Percentiles rank a stretch among this genome's conserved stretches.
phyloP scores from a whole-genome alignment of 2,888 invertebrate species.

The Chydorus sphaericus region DNA sequence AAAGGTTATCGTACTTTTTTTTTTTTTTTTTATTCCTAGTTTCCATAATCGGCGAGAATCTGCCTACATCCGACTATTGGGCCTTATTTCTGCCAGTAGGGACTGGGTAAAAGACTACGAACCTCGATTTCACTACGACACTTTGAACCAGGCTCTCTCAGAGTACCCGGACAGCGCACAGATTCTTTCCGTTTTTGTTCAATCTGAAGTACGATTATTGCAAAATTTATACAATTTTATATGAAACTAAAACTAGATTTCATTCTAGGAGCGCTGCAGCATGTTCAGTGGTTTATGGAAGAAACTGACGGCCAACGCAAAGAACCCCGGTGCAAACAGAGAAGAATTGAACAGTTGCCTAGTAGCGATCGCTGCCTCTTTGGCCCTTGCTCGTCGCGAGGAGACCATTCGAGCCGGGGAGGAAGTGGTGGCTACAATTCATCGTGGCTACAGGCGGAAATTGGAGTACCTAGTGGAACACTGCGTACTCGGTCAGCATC shows the following conservation, averaged over 20 bases:
- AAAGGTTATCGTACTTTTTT: neutral
- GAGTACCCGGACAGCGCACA: slow-evolving; percentile 6
- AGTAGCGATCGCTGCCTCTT: slow-evolving; percentile 6
- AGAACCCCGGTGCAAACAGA: neutral
- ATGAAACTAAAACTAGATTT: neutral
- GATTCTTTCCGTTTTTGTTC: slow-evolving; percentile 1
- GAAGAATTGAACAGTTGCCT: neutral
- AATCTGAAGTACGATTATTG: neutral
- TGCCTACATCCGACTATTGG: neutral
- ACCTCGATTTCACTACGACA: neutral
- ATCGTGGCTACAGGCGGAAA: slow-evolving; percentile 2
- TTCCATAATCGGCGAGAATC: slow-evolving; percentile 7
- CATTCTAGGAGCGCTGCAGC: slow-evolving; percentile 9
- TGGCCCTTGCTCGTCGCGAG: slow-evolving; percentile 8
- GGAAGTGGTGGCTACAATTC: neutral
- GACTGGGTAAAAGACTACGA: neutral
- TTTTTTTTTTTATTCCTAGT: neutral
- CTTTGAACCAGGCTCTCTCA: neutral
- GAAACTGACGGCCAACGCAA: neutral
- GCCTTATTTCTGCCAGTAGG: neutral
- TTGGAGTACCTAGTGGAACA: slow-evolving; percentile 1
- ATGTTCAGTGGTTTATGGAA: slow-evolving; percentile 10
- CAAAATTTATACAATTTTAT: neutral
- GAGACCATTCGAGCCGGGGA: neutral
- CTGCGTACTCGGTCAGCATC: slow-evolving; percentile 2